These are phyloP conservation scores for Hydroisotoma schaefferi DNA, from an alignment of 2,888 invertebrate genomes.

Conservation along the genomic window DNA sequence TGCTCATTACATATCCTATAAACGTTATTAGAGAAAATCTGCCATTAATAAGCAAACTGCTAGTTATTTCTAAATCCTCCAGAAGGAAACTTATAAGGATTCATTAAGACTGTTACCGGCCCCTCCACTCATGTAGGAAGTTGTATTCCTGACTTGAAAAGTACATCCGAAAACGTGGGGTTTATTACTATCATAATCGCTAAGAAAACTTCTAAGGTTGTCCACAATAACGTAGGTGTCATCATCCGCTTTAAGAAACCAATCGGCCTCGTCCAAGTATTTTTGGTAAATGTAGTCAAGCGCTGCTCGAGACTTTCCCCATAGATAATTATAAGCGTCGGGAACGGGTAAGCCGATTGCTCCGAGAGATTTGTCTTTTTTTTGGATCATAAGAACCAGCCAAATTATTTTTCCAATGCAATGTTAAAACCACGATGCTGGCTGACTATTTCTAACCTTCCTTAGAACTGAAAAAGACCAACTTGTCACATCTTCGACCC, in stretches of 20 bases:
- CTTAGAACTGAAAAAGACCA: constrained; percentile 79
- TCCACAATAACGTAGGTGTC: constrained; percentile 74
- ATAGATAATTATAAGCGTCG: constrained; percentile 85
- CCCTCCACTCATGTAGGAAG: neutral
- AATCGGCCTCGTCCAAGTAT: constrained; percentile 72
- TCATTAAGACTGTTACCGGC: too few species aligned
- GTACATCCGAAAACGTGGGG: constrained; percentile 86
- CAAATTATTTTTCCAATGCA: too few species aligned
- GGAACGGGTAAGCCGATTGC: constrained; percentile 70
- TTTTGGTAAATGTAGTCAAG: constrained; percentile 81
- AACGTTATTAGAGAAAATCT: too few species aligned
- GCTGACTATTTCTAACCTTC: constrained; percentile 61
- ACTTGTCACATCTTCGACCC: constrained; percentile 84
- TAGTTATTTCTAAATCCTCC: too few species aligned
- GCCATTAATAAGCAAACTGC: too few species aligned
- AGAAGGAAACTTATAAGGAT: too few species aligned
- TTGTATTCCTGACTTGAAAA: constrained; percentile 63
- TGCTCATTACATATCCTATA: constrained; percentile 82
- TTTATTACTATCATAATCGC: constrained; percentile 65
- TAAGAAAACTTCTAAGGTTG: constrained; percentile 83
- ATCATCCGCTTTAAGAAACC: constrained; percentile 82
- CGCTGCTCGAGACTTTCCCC: constrained; percentile 88
- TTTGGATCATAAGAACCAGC: neutral
- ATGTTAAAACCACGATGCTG: too few species aligned
- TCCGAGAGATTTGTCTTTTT: constrained; percentile 51